Evolutionary conservation across 2,113 vertebrate species (phyloP), one percentile per base, ranked within the genome.

Genomic region (Petaurus breviceps): DNA sequence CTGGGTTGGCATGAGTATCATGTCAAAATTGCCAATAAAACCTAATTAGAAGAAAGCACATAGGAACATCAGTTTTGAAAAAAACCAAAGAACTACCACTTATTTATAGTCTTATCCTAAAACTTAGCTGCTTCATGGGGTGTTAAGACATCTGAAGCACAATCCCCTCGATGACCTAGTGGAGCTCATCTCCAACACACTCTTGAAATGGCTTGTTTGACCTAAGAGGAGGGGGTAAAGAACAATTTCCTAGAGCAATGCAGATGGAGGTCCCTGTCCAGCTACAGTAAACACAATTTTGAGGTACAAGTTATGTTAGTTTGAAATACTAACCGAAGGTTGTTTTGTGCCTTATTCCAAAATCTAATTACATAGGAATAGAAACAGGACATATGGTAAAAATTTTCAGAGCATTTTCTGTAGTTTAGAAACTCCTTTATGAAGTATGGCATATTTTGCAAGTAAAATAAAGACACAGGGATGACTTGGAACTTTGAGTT

Each of bases 321-420:
- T 84, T 90, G 47, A 90, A 90, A 49, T 50, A 90, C 47, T 50
- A 90, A 90, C 89, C 49, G 31, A 90, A 50, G 47, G 47, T 50
- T 90, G 25, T 28, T 90, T 90, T 90, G 90, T 90, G 50, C 49
- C 31, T 93, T 93, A 93, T 49, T 93, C 37, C 61, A 93, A 50
- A 93, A 90, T 90, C 92, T 93, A 93, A 93, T 89, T 77, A 89
- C 61, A 93, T 50, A 51, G 61, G 61, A 93, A 93, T 4, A 43
- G 61, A 93, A 93, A 24, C 50, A 89, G 31, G 24, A 93, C 92
- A 93, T 93, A 89, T 93, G 92, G 92, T 84, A 93, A 93, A 93
- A 89, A 93, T 89, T 93, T 93, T 55, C 61, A 93, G n/a, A 37
- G 47, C 50, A 93, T 93, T 52, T 89, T 52, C 37, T 51, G 49